Evolutionary conservation across 2,113 vertebrate species (phyloP).

Genomic region (Zosterops lateralis): DNA sequence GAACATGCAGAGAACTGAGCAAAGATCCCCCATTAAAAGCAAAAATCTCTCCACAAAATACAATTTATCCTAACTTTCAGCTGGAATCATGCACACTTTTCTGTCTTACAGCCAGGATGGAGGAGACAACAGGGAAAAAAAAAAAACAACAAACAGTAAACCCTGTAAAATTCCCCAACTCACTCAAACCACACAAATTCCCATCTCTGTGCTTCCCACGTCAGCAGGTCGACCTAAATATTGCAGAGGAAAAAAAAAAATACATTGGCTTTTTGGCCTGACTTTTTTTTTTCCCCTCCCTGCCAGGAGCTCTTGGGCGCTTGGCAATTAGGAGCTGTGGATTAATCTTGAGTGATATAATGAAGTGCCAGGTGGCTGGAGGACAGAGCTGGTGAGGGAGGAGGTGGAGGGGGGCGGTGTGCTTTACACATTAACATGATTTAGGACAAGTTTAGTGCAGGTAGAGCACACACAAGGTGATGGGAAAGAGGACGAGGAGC

Average conservation of each 20-base stretch:
- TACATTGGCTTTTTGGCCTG: not conserved
- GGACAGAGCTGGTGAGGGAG: not conserved
- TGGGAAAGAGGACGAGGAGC: not conserved
- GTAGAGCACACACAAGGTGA: not conserved
- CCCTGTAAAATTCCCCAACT: accelerated
- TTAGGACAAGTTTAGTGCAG: not conserved
- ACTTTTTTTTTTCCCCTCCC: not conserved
- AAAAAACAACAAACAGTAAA: not conserved
- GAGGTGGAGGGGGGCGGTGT: too few species aligned
- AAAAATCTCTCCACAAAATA: not conserved
- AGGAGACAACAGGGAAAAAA: not conserved
- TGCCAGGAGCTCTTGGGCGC: not conserved
- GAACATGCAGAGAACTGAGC: not conserved
- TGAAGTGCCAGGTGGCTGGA: not conserved
- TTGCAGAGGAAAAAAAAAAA: not conserved
- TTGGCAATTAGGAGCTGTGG: not conserved
- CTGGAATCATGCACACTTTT: not conserved
- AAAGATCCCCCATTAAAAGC: not conserved
- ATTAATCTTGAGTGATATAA: constrained; percentile 47
- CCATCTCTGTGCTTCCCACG: not conserved
- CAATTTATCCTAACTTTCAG: not conserved
- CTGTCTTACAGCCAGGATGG: not conserved
- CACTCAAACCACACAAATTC: not conserved
- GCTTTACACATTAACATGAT: not conserved
- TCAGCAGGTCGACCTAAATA: not conserved